Evolutionary conservation across 2,113 vertebrate genomes (phyloP).

Genomic region (Larimichthys crocea): DNA sequence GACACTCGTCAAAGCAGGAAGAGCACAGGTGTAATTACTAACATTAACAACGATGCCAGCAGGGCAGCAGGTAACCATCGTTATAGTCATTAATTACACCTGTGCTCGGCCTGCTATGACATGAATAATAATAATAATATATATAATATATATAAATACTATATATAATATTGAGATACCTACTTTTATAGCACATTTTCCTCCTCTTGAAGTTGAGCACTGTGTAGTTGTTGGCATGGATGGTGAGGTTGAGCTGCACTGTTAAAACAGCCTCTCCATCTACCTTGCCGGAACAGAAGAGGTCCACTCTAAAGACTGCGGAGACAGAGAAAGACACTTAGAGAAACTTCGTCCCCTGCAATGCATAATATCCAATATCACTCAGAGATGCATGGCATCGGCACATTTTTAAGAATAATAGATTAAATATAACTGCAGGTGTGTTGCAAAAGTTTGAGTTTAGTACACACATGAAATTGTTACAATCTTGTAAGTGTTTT

Average conservation of each 20-base stretch:
- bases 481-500: background rate
- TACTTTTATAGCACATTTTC: slow-evolving; percentile 99
- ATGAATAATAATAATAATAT: no score
- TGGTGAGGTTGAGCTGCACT: slow-evolving; percentile 96
- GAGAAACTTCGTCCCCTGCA: background rate
- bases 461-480: background rate
- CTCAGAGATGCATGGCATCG: background rate
- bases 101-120: background rate
- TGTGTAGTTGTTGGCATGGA: slow-evolving; percentile 96
- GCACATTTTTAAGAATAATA: no score
- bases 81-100: background rate
- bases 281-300: slow-evolving; percentile 94
- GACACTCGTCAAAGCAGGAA: background rate
- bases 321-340: slow-evolving; percentile 5
- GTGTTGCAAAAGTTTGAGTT: background rate
- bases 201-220: slow-evolving; percentile 99
- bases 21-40: background rate
- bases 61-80: no score
- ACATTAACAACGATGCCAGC: background rate
- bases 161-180: slow-evolving; percentile 38
- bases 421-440: no score
- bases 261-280: slow-evolving; percentile 93
- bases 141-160: background rate
- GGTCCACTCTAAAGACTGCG: slow-evolving; percentile 94
- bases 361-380: background rate